These are phyloP conservation scores for Mesorhabditis sp. DNA, from an alignment of 2,888 invertebrate species.

Conservation along the genomic window DNA sequence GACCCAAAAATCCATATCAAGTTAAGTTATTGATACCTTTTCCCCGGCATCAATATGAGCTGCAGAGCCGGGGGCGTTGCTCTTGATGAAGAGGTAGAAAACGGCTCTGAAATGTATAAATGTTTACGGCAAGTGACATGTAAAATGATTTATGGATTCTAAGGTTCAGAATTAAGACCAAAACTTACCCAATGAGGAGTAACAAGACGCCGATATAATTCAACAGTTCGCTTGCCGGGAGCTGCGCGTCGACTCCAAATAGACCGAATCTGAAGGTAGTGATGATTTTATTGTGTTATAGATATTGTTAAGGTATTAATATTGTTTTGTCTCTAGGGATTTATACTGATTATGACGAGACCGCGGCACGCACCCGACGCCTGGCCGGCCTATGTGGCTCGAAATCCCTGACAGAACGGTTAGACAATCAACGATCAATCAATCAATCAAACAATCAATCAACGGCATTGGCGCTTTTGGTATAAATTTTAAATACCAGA, in stretches of 20 bases:
- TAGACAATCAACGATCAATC: too few species aligned
- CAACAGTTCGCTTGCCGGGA: slow-evolving; percentile 27
- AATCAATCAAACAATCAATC: too few species aligned
- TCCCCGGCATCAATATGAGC: too few species aligned
- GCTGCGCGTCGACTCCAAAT: slow-evolving; percentile 31
- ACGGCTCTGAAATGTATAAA: slow-evolving; percentile 22
- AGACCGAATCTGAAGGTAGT: slow-evolving; percentile 32
- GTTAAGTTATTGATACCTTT: background rate
- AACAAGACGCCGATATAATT: slow-evolving; percentile 34
- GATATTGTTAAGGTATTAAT: too few species aligned
- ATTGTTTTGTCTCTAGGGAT: too few species aligned
- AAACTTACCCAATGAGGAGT: slow-evolving; percentile 32
- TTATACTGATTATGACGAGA: slow-evolving; percentile 8
- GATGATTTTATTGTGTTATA: too few species aligned
- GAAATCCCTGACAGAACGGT: too few species aligned
- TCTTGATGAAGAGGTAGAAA: slow-evolving; percentile 38
- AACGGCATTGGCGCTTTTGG: too few species aligned
- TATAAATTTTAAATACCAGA: too few species aligned
- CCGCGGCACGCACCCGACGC: too few species aligned
- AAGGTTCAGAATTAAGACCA: background rate
- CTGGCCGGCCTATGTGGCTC: too few species aligned
- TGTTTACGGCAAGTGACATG: background rate
- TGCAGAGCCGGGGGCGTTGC: slow-evolving; percentile 13
- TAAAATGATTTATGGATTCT: background rate
- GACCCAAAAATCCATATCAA: background rate